Base-by-base conservation (phyloP, 2,888 invertebrate species). In the Brenthis hecate region DNA sequence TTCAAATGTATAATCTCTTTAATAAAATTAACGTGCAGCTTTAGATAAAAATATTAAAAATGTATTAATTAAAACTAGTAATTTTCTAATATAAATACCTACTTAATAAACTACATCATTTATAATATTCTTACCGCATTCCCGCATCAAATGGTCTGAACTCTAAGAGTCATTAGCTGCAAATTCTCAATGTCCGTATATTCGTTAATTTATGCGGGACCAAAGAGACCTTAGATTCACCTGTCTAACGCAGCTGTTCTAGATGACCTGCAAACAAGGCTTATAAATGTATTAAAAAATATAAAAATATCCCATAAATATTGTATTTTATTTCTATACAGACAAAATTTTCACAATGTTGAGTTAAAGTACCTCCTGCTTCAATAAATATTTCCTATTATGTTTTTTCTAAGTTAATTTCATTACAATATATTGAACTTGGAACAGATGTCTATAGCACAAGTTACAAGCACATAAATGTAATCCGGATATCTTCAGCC, bases 241-340 rank as follows among this genome's bases (percentile, higher is more conserved):
- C 91, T 92, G 91, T 86, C 89, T 88, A 91, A 88, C 82, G 76
- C 82, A 80, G 86, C 87, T 89, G 90, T 76, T 76, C 71, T 81
- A 77, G 77, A 70, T 71, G 72, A 75, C 73, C 73, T 73, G 75
- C 65, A 68, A 68, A 65, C 36, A 65, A 60, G n/a, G n/a, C 50
- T 43, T 43, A 43, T 11, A 43, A 11, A 43, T 2, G 36, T 43
- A 43, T 43, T 11, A 43, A 43, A 8, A 43, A 43, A 43, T 43
- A 43, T 11, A 11, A 43, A 28, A 43, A 43, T 43, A 43, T 43
- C 8, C 28, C 36, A 1, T 43, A 8, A 43, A 43, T 11, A 43
- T 43, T 11, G 36, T 8, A 43, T 43, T 43, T 36, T 1, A 36
- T 36, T 36, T 36, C 8, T 36, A 36, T 8, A 36, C 36, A 43